Evolutionary conservation across 2,797 vertebrate species (phyloP), one percentile per base, ranked within the genome.

Genomic region (Enteromius radiatus): DNA sequence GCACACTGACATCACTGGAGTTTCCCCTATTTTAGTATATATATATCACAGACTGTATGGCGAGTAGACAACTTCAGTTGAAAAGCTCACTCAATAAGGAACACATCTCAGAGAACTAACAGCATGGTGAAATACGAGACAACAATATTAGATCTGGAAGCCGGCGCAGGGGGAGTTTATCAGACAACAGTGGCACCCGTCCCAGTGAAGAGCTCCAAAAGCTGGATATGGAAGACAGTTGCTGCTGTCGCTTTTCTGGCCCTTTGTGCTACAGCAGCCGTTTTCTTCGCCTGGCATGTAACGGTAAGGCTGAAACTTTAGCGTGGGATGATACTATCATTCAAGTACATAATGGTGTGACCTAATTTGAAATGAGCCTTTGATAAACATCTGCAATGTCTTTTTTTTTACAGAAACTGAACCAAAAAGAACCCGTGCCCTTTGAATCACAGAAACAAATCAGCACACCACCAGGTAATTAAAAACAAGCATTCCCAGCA

Each of bases 1-100:
- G 83, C 88, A 84, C 0, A 23, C 90, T 95, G 91, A 95, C 94
- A 94, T 94, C 94, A 94, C 90, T 85, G 94, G 94, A 94, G 92
- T 94, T 95, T 93, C 94, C 89, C 93, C 88, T 81, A 86, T 70
- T 78, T 19, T 76, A 52, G 91, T 88, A 89, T 91, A 92, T 93
- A 93, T 90, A 33, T 9, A 7, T 4, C 28, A 9, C 14, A 17
- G 0, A 5, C 3, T 26, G n/a, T 12, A 11, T 6, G 1, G 17
- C 4, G 2, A 31, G 26, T 21, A 61, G 41, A 47, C 3, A 81
- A 3, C 28, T 71, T 36, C 59, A 54, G 59, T 56, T 61, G 31
- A 84, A 64, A 45, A 80, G 49, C 43, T 73, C 43, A 65, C 49
- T 69, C 49, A 19, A 12, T 67, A 70, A 78, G 77, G 12, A 38